Evolutionary conservation across 1,140 invertebrate genomes (phyloP).

Genomic region (Plodia interpunctella): DNA sequence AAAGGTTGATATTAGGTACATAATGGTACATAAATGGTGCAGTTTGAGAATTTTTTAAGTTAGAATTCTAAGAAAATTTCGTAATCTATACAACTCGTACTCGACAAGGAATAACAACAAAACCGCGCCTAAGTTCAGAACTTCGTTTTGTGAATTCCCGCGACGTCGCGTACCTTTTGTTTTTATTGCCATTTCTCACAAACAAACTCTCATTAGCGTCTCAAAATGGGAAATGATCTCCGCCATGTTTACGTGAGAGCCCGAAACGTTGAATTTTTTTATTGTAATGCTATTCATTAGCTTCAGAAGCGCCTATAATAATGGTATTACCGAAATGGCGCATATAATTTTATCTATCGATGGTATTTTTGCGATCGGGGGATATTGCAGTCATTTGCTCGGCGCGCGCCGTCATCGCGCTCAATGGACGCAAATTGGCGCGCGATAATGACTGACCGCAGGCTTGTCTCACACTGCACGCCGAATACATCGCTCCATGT

Average conservation of each 20-base stretch:
- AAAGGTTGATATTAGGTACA: too few relatives aligned
- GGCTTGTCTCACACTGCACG: neutral
- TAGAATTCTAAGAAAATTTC: neutral
- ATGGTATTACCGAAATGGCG: neutral
- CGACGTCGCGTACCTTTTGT: neutral
- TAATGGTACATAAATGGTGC: too few relatives aligned
- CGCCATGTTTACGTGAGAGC: neutral
- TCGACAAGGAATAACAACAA: too few relatives aligned
- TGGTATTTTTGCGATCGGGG: neutral
- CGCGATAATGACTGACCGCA: neutral
- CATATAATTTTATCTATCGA: slow-evolving; percentile 2
- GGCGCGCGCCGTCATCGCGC: neutral
- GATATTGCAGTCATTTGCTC: neutral
- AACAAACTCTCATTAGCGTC: neutral
- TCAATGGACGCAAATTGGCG: neutral
- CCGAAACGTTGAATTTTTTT: neutral
- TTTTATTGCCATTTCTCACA: neutral
- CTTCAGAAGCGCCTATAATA: neutral
- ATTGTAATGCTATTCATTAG: neutral
- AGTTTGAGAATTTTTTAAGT: too few relatives aligned
- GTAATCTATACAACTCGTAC: too few relatives aligned
- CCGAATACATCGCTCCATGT: too few relatives aligned
- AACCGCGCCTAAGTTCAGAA: neutral
- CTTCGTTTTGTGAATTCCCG: neutral
- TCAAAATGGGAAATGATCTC: slow-evolving; percentile 1